A percentile compares a stretch with the other conserved stretches of the same genome.
These are phyloP conservation scores for Orthosia cruda DNA, from an alignment of 2,888 invertebrate species.

Conservation along the genomic window DNA sequence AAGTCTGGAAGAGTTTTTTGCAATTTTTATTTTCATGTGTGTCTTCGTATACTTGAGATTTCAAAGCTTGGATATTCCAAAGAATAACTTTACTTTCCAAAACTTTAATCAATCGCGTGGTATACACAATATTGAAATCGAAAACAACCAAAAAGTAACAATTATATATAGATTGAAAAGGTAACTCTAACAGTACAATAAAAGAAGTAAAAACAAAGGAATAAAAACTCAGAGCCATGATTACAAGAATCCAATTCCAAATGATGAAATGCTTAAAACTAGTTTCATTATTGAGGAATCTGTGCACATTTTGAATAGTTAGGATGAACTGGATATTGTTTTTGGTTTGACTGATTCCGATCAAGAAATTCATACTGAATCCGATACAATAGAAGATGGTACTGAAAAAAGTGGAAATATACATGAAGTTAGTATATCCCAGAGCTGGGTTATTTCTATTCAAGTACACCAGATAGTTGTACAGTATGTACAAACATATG, in stretches of 20 bases:
- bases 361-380: not conserved
- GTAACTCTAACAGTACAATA: not conserved
- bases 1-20: slow-evolving; percentile 26
- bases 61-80: slow-evolving; percentile 33
- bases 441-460: not conserved
- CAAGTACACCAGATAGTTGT: not conserved
- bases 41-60: not conserved
- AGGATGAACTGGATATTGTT: not conserved
- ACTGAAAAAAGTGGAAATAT: not conserved
- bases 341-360: not conserved
- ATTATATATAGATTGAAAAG: not conserved
- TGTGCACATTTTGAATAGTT: slow-evolving; percentile 10
- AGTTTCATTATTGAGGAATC: not conserved
- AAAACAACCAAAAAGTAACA: not conserved
- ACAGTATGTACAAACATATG: not conserved
- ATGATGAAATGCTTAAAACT: not conserved
- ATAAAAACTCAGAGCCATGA: not conserved
- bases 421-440: too few relatives aligned
- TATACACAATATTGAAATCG: slow-evolving; percentile 30
- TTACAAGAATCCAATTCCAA: not conserved
- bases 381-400: not conserved
- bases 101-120: slow-evolving; percentile 6
- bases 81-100: slow-evolving; percentile 27
- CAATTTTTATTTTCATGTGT: not conserved
- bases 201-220: not conserved